Evolutionary conservation across 2,797 vertebrate species (phyloP).

Genomic region (Protosalanx chinensis): DNA sequence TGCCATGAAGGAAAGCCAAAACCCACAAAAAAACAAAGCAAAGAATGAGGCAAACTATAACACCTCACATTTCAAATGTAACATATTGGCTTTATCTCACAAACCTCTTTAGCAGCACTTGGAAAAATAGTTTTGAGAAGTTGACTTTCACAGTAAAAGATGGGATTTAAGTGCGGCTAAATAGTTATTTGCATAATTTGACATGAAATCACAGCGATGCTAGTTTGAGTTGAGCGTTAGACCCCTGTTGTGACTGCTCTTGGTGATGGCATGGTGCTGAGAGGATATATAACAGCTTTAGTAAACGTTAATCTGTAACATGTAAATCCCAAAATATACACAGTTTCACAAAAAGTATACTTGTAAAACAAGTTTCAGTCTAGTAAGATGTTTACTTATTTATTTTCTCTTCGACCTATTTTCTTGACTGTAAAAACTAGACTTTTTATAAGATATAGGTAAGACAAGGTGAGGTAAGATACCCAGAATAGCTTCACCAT

Average conservation of each 20-base stretch:
- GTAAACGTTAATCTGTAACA: constrained; percentile 8
- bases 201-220: constrained; percentile 38
- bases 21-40: not conserved
- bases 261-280: constrained; percentile 19
- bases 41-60: constrained; percentile 5
- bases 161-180: constrained; percentile 5
- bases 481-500: constrained; percentile 68
- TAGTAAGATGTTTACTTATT: not conserved
- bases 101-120: not conserved
- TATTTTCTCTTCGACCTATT: not conserved
- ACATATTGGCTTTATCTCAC: constrained; percentile 16
- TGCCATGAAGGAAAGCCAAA: constrained; percentile 13
- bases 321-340: constrained; percentile 15
- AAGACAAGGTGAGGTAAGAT: constrained; percentile 53
- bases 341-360: not conserved
- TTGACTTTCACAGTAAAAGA: constrained; percentile 25
- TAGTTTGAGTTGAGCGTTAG: constrained; percentile 5
- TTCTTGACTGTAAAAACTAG: not conserved
- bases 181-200: constrained; percentile 38
- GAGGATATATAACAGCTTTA: constrained; percentile 8
- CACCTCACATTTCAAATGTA: not conserved
- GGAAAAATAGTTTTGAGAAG: constrained; percentile 12
- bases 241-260: constrained; percentile 16
- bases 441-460: constrained; percentile 57
- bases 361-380: not conserved